phyloP scores from a whole-genome alignment of 1,140 invertebrate genomes.

The Magallana angulata region DNA sequence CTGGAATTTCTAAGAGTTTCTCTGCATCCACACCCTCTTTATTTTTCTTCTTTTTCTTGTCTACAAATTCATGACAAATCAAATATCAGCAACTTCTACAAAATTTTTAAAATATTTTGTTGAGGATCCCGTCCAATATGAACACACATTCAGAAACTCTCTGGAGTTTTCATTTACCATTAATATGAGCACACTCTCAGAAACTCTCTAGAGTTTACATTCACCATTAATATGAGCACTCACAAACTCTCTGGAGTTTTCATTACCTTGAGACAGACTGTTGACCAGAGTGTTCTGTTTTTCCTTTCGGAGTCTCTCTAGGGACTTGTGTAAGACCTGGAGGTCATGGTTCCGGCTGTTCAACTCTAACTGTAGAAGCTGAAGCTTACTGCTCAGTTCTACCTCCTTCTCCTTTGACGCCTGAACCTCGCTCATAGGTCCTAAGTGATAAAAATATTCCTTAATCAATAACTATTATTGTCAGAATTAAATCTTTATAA shows the following conservation, averaged over 20 bases:
- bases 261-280: constrained; percentile 21
- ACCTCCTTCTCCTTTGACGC: constrained; percentile 62
- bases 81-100: no score
- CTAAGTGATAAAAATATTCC: constrained; percentile 37
- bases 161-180: background rate
- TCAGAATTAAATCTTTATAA: no score
- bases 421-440: constrained; percentile 58
- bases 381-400: constrained; percentile 67
- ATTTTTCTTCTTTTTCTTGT: constrained; percentile 10
- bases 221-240: background rate
- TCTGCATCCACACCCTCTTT: background rate
- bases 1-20: background rate
- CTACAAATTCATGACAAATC: background rate
- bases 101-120: no score
- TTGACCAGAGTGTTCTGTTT: constrained; percentile 62
- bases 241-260: background rate
- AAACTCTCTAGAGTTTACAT: background rate
- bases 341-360: constrained; percentile 72
- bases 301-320: constrained; percentile 72
- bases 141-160: no score
- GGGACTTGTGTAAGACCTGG: constrained; percentile 64
- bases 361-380: constrained; percentile 68
- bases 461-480: no score
- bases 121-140: background rate
- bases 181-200: background rate